Base-by-base conservation (phyloP, 2,797 vertebrate species). In the Knipowitschia caucasica region DNA sequence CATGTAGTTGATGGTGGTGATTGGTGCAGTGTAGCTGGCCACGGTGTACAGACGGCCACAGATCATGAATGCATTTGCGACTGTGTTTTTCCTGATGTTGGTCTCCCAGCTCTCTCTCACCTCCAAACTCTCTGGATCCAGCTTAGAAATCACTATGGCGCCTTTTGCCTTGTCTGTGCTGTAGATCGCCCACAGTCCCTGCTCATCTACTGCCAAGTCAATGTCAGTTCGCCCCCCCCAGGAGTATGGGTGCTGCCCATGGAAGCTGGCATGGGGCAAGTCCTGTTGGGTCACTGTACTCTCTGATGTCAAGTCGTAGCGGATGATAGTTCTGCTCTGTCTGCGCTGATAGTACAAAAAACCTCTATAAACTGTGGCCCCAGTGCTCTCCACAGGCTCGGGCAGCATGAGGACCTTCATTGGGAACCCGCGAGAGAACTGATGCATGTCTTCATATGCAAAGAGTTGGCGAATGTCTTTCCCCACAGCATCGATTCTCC, bases 221-320 rank as follows among this genome's bases (percentile, higher is more conserved):
- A 97, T 94, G 84, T 98, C 94, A 0, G 94, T 97, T 83, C 96
- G 97, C 64, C 94, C 95, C 0, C 95, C 95, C 94, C 96, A 98
- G 2, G 95, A 89, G 30, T 98, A 98, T 0, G 95, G 94, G 74
- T 92, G 91, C 64, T 94, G 91, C 20, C 95, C 95, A 0, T 94
- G 94, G 83, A 90, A 96, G 52, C 94, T 89, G 0, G 94, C 94
- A 0, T 90, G 82, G 0, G 89, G 88, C 58, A 98, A 75, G 21
- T 97, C 95, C 24, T 42, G 83, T 49, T 91, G 88, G 0, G 89
- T 84, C 0, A 80, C 90, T 51, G 94, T 15, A 0, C 72, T 82
- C 85, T 95, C 93, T 0, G 86, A 86, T 36, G 53, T 69, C 62
- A 98, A 82, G 67, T 95, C 88, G 0, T 93, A 96, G 39, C 93